Evolutionary conservation across 2,113 vertebrate genomes (phyloP).

Genomic region (Brienomyrus brachyistius): DNA sequence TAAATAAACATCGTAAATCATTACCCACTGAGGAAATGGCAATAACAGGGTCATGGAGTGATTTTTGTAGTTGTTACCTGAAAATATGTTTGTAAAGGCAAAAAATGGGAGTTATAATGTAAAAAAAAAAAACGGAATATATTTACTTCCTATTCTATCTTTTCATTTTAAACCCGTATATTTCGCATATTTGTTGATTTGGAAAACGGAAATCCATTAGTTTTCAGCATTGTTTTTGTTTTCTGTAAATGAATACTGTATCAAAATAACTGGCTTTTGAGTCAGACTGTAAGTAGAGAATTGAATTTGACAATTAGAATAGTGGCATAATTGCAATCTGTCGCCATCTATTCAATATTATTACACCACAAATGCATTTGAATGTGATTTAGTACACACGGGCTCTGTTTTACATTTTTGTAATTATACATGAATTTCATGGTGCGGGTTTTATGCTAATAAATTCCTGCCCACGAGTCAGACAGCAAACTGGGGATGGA

Average conservation of each 20-base stretch:
- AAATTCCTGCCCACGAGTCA: slow-evolving; percentile 25
- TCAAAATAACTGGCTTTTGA: slow-evolving; percentile 19
- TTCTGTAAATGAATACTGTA: not conserved
- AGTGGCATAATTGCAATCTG: slow-evolving; percentile 26
- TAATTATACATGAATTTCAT: slow-evolving; percentile 35
- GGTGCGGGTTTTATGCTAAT: slow-evolving; percentile 31
- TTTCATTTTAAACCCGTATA: not conserved
- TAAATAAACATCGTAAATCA: not conserved
- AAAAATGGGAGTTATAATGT: too few species aligned
- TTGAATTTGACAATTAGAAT: slow-evolving; percentile 27
- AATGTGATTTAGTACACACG: slow-evolving; percentile 28
- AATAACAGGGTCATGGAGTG: not conserved
- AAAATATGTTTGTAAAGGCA: not conserved
- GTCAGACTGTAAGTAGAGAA: slow-evolving; percentile 19
- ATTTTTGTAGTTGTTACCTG: not conserved
- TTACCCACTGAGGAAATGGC: not conserved
- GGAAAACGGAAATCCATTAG: not conserved
- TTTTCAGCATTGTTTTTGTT: not conserved
- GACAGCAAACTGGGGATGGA: slow-evolving; percentile 19
- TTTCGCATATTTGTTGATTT: not conserved
- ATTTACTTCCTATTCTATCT: not conserved
- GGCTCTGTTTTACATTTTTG: slow-evolving; percentile 32
- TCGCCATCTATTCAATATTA: slow-evolving; percentile 23
- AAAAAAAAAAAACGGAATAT: not conserved
- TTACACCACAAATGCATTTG: slow-evolving; percentile 27